Conservation (phyloP, 2,113 vertebrate genomes). For the Microcebus ravelobensis region DNA sequence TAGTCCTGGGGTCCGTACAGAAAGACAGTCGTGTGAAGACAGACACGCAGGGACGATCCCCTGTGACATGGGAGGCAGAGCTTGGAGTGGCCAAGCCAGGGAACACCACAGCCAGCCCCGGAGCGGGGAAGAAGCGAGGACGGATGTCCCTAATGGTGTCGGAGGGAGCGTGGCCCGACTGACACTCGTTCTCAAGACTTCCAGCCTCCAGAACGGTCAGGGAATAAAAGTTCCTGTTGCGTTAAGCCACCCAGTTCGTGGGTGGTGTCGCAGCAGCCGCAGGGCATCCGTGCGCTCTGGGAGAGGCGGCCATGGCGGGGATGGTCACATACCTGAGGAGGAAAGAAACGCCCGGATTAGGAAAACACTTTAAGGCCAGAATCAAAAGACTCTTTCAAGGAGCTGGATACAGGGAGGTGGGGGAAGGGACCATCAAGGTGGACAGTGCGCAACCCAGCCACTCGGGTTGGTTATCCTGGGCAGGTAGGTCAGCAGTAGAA, state of each 20-base stretch:
- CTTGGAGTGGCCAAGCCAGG: background rate
- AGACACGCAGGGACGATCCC: background rate
- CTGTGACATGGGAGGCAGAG: background rate
- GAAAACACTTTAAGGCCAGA: background rate
- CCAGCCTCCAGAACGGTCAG: background rate
- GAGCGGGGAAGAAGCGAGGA: background rate
- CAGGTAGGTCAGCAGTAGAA: background rate
- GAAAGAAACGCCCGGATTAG: background rate
- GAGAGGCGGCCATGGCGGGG: accelerated
- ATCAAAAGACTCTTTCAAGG: background rate
- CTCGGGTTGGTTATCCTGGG: accelerated
- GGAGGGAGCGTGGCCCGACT: background rate
- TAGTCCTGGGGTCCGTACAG: background rate
- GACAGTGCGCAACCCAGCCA: too few species aligned
- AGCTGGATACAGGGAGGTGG: too few species aligned
- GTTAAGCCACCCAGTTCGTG: too few species aligned
- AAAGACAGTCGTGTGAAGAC: accelerated
- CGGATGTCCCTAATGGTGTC: too few species aligned
- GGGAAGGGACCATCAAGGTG: accelerated
- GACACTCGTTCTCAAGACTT: background rate
- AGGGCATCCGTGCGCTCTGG: background rate
- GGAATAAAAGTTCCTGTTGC: background rate
- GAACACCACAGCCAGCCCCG: background rate
- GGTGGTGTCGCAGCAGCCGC: background rate
- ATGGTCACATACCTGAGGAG: background rate